phyloP scores from a whole-genome alignment of 2,888 invertebrate species.

The Tenthredo amoena region DNA sequence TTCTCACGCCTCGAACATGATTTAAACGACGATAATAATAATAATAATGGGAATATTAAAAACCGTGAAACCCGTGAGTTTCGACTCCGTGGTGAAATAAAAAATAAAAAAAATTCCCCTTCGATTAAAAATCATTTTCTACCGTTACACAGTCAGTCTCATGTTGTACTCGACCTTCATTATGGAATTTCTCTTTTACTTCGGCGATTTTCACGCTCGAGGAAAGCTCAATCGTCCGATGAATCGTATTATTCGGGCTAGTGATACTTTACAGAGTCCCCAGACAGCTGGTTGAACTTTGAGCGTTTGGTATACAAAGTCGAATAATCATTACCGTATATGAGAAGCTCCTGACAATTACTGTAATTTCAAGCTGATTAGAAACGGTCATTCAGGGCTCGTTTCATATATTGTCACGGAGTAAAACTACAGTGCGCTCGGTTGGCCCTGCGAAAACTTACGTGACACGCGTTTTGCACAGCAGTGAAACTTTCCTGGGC shows the following conservation, averaged over 20 bases:
- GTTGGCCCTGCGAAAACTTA: background rate
- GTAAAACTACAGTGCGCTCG: background rate
- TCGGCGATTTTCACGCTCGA: background rate
- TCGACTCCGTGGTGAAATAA: background rate
- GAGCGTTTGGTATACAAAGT: background rate
- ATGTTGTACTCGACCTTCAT: constrained; percentile 2
- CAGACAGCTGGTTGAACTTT: background rate
- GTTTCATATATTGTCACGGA: background rate
- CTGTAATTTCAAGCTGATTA: background rate
- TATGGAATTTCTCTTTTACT: constrained; percentile 16
- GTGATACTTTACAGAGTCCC: background rate
- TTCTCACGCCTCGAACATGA: background rate
- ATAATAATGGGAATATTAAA: background rate
- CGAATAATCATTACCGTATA: background rate
- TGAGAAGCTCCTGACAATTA: background rate
- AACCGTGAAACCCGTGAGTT: background rate
- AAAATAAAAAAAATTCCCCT: background rate
- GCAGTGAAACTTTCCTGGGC: background rate
- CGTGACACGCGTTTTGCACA: background rate
- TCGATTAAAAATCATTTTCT: background rate
- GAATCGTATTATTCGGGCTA: constrained; percentile 6
- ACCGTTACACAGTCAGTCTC: background rate
- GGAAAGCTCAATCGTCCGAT: constrained; percentile 22
- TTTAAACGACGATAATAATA: background rate
- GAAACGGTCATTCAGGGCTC: background rate